Percentiles rank a stretch among this genome's conserved stretches.
Evolutionary conservation across 1,140 invertebrate genomes (phyloP).

Genomic region (Muscidifurax raptorellus): DNA sequence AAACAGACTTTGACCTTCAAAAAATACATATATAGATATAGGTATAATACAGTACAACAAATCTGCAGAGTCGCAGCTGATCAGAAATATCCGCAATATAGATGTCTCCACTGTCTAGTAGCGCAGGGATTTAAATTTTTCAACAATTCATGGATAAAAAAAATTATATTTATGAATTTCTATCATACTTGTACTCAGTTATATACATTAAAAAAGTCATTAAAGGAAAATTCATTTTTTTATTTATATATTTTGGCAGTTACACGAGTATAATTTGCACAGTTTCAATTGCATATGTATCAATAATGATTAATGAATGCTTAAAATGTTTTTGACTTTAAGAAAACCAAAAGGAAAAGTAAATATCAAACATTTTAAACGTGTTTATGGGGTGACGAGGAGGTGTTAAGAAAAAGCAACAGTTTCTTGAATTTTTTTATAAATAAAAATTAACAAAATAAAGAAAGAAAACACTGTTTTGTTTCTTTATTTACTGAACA

Average conservation of each 20-base stretch:
- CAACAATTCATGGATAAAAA: neutral
- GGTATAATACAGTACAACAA: too few relatives aligned
- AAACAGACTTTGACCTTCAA: slow-evolving; percentile 26
- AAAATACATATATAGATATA: too few relatives aligned
- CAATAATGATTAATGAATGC: neutral
- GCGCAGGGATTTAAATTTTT: neutral
- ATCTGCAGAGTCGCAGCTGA: neutral
- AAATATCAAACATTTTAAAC: neutral
- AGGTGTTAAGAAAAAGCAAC: neutral
- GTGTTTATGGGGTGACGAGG: neutral
- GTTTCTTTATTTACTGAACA: slow-evolving; percentile 31
- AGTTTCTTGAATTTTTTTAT: neutral
- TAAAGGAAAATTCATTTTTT: neutral
- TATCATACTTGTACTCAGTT: too few relatives aligned
- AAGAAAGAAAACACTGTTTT: slow-evolving; percentile 30
- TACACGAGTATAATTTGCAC: slow-evolving; percentile 17
- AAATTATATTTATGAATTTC: neutral
- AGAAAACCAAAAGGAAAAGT: neutral
- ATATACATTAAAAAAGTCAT: too few relatives aligned
- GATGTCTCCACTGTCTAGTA: slow-evolving; percentile 6
- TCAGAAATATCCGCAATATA: neutral
- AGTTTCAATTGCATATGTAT: neutral
- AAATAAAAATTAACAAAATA: slow-evolving; percentile 40
- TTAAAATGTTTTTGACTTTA: slow-evolving; percentile 12
- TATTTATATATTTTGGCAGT: slow-evolving; percentile 22